These are phyloP conservation scores for Hyposoter dolosus DNA, from an alignment of 2,888 invertebrate genomes.

Conservation along the genomic window DNA sequence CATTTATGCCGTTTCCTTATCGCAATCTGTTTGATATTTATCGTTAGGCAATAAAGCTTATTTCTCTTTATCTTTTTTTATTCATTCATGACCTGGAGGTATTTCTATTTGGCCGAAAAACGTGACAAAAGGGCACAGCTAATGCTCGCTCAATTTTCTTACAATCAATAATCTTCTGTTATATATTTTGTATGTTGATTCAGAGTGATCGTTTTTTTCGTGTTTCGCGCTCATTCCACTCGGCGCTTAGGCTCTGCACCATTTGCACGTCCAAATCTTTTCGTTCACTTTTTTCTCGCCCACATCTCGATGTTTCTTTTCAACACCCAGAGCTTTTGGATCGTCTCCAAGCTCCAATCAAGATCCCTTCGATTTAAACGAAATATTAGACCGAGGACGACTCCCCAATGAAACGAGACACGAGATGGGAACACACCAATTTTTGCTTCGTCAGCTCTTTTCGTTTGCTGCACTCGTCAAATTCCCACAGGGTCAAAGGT, in stretches of 20 bases:
- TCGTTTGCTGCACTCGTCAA: slow-evolving; percentile 10
- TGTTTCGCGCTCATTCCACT: slow-evolving; percentile 29
- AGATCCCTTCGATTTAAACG: slow-evolving; percentile 55
- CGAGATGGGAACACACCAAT: not conserved
- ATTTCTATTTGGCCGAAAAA: slow-evolving; percentile 41
- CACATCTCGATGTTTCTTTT: slow-evolving; percentile 10
- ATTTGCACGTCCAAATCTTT: slow-evolving; percentile 7
- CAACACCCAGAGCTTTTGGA: slow-evolving; percentile 60
- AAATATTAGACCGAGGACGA: slow-evolving; percentile 13
- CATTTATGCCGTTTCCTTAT: slow-evolving; percentile 36
- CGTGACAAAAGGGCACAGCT: slow-evolving; percentile 52
- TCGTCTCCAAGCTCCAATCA: slow-evolving; percentile 63
- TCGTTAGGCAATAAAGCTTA: slow-evolving; percentile 54
- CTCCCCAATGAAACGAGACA: not conserved
- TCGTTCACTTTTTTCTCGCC: not conserved
- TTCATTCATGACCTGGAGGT: slow-evolving; percentile 3
- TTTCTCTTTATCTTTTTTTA: slow-evolving; percentile 18
- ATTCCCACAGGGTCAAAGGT: slow-evolving; percentile 52
- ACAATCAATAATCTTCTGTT: slow-evolving; percentile 60
- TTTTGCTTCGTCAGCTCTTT: slow-evolving; percentile 31
- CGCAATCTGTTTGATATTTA: slow-evolving; percentile 52
- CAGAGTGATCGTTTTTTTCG: slow-evolving; percentile 10
- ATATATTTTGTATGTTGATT: not conserved
- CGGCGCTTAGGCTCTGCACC: slow-evolving; percentile 13
- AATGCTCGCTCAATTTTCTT: slow-evolving; percentile 50